These are phyloP conservation scores for Melanocharis versteri DNA, from an alignment of 2,113 vertebrate species.

Conservation along the genomic window DNA sequence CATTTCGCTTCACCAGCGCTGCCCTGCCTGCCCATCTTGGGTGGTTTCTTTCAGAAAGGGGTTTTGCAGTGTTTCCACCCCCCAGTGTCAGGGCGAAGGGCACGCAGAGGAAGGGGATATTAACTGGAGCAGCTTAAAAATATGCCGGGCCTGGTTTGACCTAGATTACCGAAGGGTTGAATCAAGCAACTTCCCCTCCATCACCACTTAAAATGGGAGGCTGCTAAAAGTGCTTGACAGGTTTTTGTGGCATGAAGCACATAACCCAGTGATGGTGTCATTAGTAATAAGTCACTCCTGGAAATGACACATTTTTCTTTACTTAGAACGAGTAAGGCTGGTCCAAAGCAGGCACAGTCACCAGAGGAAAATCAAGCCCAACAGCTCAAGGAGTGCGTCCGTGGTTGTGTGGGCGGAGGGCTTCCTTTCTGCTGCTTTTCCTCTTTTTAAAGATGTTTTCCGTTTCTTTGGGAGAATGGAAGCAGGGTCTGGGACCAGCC, in stretches of 20 bases:
- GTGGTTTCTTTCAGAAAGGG: background rate
- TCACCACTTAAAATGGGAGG: slow-evolving; percentile 63
- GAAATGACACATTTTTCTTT: slow-evolving; percentile 71
- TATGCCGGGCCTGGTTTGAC: slow-evolving; percentile 15
- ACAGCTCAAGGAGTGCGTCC: background rate
- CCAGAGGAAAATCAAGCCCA: slow-evolving; percentile 45
- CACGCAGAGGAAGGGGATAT: background rate
- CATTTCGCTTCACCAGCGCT: background rate
- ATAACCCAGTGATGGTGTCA: slow-evolving; percentile 68
- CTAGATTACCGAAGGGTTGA: slow-evolving; percentile 49
- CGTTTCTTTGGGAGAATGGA: accelerated
- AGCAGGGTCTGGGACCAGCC: background rate
- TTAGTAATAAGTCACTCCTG: slow-evolving; percentile 66
- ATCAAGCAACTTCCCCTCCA: slow-evolving; percentile 53
- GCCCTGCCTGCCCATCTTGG: background rate
- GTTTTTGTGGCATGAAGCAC: slow-evolving; percentile 63
- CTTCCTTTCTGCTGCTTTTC: slow-evolving; percentile 4
- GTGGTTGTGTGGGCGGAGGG: slow-evolving; percentile 11
- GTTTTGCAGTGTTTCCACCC: background rate
- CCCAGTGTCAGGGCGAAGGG: background rate
- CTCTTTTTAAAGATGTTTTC: background rate
- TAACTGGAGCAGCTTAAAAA: slow-evolving; percentile 29
- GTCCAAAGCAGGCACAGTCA: slow-evolving; percentile 43
- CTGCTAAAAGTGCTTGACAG: slow-evolving; percentile 61
- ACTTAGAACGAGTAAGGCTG: slow-evolving; percentile 58